Percentiles rank a stretch among this genome's conserved stretches.
Conservation (phyloP, 2,888 invertebrate species). For the Dicyrtomina minuta region DNA sequence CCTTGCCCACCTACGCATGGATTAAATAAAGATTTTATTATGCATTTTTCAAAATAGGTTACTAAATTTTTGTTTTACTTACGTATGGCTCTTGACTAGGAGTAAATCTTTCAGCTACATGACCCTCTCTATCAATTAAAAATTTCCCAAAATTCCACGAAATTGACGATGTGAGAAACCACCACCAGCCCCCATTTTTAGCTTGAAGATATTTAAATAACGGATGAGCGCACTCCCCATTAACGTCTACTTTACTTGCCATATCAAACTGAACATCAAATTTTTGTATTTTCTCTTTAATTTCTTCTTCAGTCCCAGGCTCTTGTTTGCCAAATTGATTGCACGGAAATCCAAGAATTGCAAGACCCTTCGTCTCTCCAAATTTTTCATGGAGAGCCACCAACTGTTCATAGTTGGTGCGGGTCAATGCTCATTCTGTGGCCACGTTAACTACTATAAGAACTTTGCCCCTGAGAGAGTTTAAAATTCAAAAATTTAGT, state of each 20-base stretch:
- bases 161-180: slow-evolving; percentile 62
- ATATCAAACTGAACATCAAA: slow-evolving; percentile 62
- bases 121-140: slow-evolving; percentile 71
- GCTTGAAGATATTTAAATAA: slow-evolving; percentile 59
- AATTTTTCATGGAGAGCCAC: slow-evolving; percentile 47
- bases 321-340: slow-evolving; percentile 59
- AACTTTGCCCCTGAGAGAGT: slow-evolving; percentile 64
- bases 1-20: no score
- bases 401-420: slow-evolving; percentile 48
- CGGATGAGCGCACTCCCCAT: slow-evolving; percentile 68
- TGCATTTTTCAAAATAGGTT: no score
- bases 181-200: slow-evolving; percentile 48
- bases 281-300: slow-evolving; percentile 62
- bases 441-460: slow-evolving; percentile 82
- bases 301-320: slow-evolving; percentile 69
- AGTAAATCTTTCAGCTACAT: slow-evolving; percentile 68
- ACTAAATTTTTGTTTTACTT: slow-evolving; percentile 44
- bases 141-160: slow-evolving; percentile 93
- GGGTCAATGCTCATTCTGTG: slow-evolving; percentile 60
- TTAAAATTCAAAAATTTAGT: not conserved
- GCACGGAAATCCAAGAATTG: slow-evolving; percentile 46
- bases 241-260: slow-evolving; percentile 68
- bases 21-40: no score
- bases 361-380: slow-evolving; percentile 41
- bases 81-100: slow-evolving; percentile 61